Evolutionary conservation across 2,113 vertebrate species (phyloP).

Genomic region (Corythornis vintsioides): DNA sequence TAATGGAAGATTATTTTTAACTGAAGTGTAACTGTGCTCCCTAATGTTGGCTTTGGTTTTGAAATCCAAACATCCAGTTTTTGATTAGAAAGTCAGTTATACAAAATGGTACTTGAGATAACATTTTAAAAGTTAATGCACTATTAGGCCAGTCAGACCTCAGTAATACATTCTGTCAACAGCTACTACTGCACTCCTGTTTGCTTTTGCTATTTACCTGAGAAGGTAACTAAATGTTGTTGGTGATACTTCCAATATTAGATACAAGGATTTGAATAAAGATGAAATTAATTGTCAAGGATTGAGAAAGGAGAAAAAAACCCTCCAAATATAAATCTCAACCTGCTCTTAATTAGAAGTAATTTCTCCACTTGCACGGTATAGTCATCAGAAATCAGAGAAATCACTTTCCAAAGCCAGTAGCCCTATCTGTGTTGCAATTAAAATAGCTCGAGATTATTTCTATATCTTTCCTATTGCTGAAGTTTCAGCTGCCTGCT

Average conservation of each 20-base stretch:
- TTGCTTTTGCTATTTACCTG: background rate
- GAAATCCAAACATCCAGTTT: slow-evolving; percentile 2
- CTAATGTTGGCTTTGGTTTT: background rate
- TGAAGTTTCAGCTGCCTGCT: background rate
- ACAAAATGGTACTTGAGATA: background rate
- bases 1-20: background rate
- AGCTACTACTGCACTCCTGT: background rate
- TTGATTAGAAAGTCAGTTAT: background rate
- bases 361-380: background rate
- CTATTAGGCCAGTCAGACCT: background rate
- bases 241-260: background rate
- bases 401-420: background rate
- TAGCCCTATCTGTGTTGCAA: background rate
- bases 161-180: background rate
- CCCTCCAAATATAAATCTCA: background rate
- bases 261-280: background rate
- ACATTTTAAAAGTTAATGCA: background rate
- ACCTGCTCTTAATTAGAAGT: background rate
- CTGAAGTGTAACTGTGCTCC: background rate
- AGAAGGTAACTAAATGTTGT: background rate
- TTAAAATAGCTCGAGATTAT: background rate
- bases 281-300: background rate
- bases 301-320: background rate
- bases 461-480: background rate
- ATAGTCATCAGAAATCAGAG: background rate